A percentile compares a stretch with the other conserved stretches of the same genome.
phyloP scores from a whole-genome alignment of 2,113 vertebrate species.

The Eulemur rufifrons region DNA sequence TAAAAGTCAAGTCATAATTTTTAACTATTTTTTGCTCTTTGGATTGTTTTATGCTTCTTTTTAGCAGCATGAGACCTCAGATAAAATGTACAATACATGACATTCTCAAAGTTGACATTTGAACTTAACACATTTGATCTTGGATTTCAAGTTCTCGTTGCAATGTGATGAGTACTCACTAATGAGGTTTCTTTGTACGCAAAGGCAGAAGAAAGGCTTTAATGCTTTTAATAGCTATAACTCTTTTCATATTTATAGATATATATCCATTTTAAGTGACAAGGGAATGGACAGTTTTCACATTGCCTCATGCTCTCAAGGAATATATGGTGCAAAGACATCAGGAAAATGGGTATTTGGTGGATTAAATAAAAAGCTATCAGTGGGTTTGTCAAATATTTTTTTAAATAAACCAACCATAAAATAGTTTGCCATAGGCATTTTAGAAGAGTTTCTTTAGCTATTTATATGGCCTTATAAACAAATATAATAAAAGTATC shows the following conservation, averaged over 20 bases:
- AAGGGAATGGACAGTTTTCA: not conserved
- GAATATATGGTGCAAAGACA: not conserved
- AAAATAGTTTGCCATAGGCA: not conserved
- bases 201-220: not conserved
- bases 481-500: slow-evolving; percentile 18
- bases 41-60: slow-evolving; percentile 54
- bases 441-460: not conserved
- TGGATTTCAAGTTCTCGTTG: slow-evolving; percentile 38
- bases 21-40: slow-evolving; percentile 52
- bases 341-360: not conserved
- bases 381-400: not conserved
- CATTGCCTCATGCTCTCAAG: not conserved
- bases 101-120: slow-evolving; percentile 57
- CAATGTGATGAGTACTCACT: not conserved
- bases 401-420: not conserved
- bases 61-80: not conserved
- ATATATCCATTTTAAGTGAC: not conserved
- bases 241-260: not conserved
- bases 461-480: not conserved
- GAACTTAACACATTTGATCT: slow-evolving; percentile 52
- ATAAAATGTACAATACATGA: slow-evolving; percentile 19
- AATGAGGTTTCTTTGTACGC: not conserved
- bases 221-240: not conserved
- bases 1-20: slow-evolving; percentile 36
- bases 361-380: not conserved